Conservation (phyloP, 2,888 invertebrate genomes). For the Vanessa cardui region DNA sequence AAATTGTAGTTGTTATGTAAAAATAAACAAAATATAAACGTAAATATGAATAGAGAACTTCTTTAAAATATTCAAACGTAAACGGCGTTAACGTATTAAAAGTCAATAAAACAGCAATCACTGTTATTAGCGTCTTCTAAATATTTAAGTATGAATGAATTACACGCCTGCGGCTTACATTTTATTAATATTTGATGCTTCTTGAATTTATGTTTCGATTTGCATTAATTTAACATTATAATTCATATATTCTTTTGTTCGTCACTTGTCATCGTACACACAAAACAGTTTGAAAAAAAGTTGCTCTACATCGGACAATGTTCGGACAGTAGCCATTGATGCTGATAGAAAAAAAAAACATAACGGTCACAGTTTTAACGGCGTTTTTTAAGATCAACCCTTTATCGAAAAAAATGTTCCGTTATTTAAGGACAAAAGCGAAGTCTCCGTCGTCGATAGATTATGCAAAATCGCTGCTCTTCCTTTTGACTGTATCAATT, state of each 20-base stretch:
- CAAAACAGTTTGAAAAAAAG: slow-evolving; percentile 54
- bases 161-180: slow-evolving; percentile 38
- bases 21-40: no score
- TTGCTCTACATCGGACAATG: slow-evolving; percentile 40
- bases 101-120: slow-evolving; percentile 40
- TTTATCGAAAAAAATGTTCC: slow-evolving; percentile 60
- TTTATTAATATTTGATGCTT: slow-evolving; percentile 40
- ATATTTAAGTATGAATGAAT: slow-evolving; percentile 38
- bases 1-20: no score
- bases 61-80: slow-evolving; percentile 3
- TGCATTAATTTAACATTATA: slow-evolving; percentile 47
- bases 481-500: slow-evolving; percentile 79
- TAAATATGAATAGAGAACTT: background rate
- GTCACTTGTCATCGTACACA: slow-evolving; percentile 50
- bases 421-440: slow-evolving; percentile 69
- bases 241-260: slow-evolving; percentile 47
- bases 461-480: slow-evolving; percentile 79
- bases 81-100: slow-evolving; percentile 21
- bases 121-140: slow-evolving; percentile 30
- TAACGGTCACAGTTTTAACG: slow-evolving; percentile 75
- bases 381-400: slow-evolving; percentile 66
- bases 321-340: slow-evolving; percentile 62
- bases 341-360: slow-evolving; percentile 51
- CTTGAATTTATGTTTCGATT: slow-evolving; percentile 42
- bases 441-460: slow-evolving; percentile 63